Conservation (phyloP, 1,140 invertebrate genomes). For the Cydia fagiglandana region DNA sequence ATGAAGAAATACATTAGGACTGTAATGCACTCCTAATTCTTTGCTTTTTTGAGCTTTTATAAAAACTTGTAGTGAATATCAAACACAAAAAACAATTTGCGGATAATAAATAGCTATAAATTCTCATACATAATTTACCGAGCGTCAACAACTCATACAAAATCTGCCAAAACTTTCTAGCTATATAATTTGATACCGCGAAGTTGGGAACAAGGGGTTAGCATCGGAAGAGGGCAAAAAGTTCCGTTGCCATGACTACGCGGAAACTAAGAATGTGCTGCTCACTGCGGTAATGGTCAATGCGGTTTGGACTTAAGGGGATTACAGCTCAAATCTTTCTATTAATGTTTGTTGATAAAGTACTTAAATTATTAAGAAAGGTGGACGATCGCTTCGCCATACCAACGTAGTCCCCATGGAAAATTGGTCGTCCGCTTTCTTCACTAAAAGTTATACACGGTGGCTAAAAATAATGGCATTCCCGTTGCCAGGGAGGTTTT, state of each 20-base stretch:
- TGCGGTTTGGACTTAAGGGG: neutral
- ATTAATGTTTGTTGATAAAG: too few relatives aligned
- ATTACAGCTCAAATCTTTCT: neutral
- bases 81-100: slow-evolving; percentile 22
- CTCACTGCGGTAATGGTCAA: slow-evolving; percentile 43
- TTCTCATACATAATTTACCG: slow-evolving; percentile 30
- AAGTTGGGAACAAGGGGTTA: slow-evolving; percentile 51
- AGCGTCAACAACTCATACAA: slow-evolving; percentile 26
- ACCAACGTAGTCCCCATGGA: too few relatives aligned
- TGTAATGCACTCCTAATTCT: too few relatives aligned
- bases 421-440: too few relatives aligned
- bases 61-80: neutral
- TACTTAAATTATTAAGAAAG: neutral
- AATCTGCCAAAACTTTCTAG: slow-evolving; percentile 32
- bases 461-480: too few relatives aligned
- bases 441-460: too few relatives aligned
- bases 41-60: neutral
- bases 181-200: slow-evolving; percentile 54
- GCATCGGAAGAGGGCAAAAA: slow-evolving; percentile 50
- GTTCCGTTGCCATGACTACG: slow-evolving; percentile 52
- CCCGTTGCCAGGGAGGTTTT: too few relatives aligned
- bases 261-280: slow-evolving; percentile 51
- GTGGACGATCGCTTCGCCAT: too few relatives aligned
- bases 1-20: too few relatives aligned
- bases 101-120: slow-evolving; percentile 29